Evolutionary conservation across 2,797 vertebrate genomes (phyloP).

Genomic region (Otolemur crassicaudatus): DNA sequence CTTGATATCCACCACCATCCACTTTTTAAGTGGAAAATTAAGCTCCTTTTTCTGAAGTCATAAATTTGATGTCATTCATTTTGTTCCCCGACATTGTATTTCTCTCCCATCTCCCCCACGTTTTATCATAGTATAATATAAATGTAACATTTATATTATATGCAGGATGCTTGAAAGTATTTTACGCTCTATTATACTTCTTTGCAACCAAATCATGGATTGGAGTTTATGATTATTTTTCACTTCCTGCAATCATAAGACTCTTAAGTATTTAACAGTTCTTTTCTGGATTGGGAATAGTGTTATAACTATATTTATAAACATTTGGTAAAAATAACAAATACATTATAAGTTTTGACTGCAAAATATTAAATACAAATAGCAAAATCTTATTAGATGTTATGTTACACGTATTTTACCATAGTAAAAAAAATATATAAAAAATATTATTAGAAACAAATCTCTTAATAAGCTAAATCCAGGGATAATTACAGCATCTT

Average conservation of each 20-base stretch:
- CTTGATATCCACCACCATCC: neutral
- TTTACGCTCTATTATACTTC: neutral
- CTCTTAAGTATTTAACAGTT: slow-evolving; percentile 23
- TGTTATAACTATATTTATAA: neutral
- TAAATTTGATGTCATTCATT: slow-evolving; percentile 15
- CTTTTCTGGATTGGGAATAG: neutral
- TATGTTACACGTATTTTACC: neutral
- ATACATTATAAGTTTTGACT: slow-evolving; percentile 27
- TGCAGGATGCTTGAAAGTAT: neutral
- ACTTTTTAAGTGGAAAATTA: slow-evolving; percentile 15
- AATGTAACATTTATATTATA: neutral
- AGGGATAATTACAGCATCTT: neutral
- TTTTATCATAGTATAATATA: neutral
- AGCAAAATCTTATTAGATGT: slow-evolving; percentile 11
- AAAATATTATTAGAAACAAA: slow-evolving; percentile 23
- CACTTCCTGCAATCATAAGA: neutral
- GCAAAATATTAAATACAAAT: slow-evolving; percentile 15
- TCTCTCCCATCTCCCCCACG: slow-evolving; percentile 20
- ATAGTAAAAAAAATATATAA: neutral
- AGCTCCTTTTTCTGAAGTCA: neutral
- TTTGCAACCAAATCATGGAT: neutral
- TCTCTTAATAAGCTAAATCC: slow-evolving; percentile 8
- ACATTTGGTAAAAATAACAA: neutral
- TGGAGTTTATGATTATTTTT: slow-evolving; percentile 9
- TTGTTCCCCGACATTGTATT: neutral